A percentile compares a stretch with the other conserved stretches of the same genome.
phyloP scores from a whole-genome alignment of 2,888 invertebrate species.

The Lypha dubia region DNA sequence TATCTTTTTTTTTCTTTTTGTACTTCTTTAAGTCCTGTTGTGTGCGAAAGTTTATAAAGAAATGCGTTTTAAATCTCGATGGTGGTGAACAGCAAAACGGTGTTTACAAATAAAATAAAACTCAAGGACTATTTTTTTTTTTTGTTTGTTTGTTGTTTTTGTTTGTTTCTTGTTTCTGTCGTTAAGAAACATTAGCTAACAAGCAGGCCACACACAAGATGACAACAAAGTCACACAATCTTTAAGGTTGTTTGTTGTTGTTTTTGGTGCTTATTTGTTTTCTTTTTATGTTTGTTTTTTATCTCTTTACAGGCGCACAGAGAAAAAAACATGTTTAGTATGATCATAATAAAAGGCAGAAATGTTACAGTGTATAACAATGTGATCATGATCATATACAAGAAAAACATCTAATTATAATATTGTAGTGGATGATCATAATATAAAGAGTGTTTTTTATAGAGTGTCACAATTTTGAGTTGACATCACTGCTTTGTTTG shows the following conservation, averaged over 20 bases:
- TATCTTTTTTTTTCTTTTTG: constrained; percentile 15
- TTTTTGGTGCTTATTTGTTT: too few relatives aligned
- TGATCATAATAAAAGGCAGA: not conserved
- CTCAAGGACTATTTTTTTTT: constrained; percentile 34
- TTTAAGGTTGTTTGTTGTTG: constrained; percentile 22
- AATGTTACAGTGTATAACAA: not conserved
- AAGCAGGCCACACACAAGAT: constrained; percentile 61
- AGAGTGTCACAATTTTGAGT: too few relatives aligned
- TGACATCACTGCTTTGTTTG: too few relatives aligned
- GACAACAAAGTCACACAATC: constrained; percentile 67
- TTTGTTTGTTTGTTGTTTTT: constrained; percentile 14
- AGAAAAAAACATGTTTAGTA: not conserved
- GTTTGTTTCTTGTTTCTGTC: constrained; percentile 10
- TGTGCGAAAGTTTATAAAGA: constrained; percentile 36
- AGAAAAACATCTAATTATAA: too few relatives aligned
- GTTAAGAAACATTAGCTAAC: constrained; percentile 61
- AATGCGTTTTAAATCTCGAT: constrained; percentile 67
- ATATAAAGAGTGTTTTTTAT: too few relatives aligned
- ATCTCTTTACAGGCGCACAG: constrained; percentile 21
- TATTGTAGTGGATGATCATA: too few relatives aligned
- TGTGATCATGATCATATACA: too few relatives aligned
- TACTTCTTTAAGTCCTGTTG: constrained; percentile 31
- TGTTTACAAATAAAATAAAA: constrained; percentile 27
- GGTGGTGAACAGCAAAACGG: constrained; percentile 29
- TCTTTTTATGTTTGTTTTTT: constrained; percentile 11